Evolutionary conservation across 1,140 invertebrate genomes (phyloP), one percentile per base, ranked within the genome.

Genomic region (Latrodectus geometricus): DNA sequence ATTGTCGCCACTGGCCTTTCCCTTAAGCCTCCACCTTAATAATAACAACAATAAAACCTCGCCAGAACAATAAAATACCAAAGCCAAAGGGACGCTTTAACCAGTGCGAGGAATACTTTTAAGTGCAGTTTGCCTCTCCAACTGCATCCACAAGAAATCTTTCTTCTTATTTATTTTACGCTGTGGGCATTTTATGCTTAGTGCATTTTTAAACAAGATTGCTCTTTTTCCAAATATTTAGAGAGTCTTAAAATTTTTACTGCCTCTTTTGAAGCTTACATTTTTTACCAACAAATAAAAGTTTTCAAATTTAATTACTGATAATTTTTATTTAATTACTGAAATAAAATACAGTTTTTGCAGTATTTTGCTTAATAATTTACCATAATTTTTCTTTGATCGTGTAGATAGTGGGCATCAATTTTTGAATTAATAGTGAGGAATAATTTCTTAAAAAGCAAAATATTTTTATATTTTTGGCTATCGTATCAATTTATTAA

Each of bases 1-100:
- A 84, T 84, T 84, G 82, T 76, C 74, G 72, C 82, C 73, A 11
- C 35, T 73, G 73, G 82, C 49, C 69, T 61, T 76, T 84, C 68
- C 35, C 74, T 21, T 68, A 17, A 65, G n/a, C 8, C 7, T 56
- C 61, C 79, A 20, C 23, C 61, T n/a, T n/a, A 84, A 76, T 69
- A 84, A 84, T 76, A 84, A 76, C 54, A 82, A 73, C 17, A 82
- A 82, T 72, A 82, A 82, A 74, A 73, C 17, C 12, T 61, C 48
- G 56, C 48, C 61, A 56, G 14, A 61, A 21, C 5, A 23, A 56
- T 35, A 61, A 83, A 61, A 49, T 23, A 82, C 23, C 52, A 76
- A 50, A 76, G 35, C 20, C 35, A 61, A n/a, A 21, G n/a, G 65
- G n/a, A 23, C 61, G 21, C 48, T 54, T 48, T 52, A 84, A 68